phyloP scores from a whole-genome alignment of 2,888 invertebrate species.

The Odontocerum albicorne region DNA sequence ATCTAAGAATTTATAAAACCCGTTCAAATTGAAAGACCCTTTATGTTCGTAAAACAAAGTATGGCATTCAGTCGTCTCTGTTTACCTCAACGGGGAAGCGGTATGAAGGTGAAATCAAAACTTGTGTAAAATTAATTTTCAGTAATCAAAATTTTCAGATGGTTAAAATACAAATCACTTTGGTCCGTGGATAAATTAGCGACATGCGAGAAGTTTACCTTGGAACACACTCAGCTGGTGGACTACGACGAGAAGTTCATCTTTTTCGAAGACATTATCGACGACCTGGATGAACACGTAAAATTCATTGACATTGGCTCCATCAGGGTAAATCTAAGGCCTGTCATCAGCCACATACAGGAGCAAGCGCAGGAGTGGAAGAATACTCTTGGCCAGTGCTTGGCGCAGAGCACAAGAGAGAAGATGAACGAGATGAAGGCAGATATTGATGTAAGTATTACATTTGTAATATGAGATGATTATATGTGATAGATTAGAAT shows the following conservation, averaged over 20 bases:
- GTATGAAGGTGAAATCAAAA: too few relatives aligned
- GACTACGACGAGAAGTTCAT: slow-evolving; percentile 84
- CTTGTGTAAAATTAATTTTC: too few relatives aligned
- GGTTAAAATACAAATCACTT: slow-evolving; percentile 72
- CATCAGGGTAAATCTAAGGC: slow-evolving; percentile 72
- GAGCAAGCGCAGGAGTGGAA: slow-evolving; percentile 82
- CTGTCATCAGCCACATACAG: slow-evolving; percentile 69
- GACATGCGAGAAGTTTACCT: slow-evolving; percentile 77
- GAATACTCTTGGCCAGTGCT: slow-evolving; percentile 66
- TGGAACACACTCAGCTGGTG: slow-evolving; percentile 54
- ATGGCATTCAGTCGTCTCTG: too few relatives aligned
- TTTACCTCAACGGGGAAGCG: too few relatives aligned
- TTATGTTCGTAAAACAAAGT: too few relatives aligned
- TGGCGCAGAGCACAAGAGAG: slow-evolving; percentile 66
- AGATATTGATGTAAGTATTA: slow-evolving; percentile 69
- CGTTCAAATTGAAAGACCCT: too few relatives aligned
- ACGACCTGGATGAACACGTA: slow-evolving; percentile 62
- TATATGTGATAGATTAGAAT: too few relatives aligned
- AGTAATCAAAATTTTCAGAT: too few relatives aligned
- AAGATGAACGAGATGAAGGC: slow-evolving; percentile 69
- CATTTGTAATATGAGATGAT: too few relatives aligned
- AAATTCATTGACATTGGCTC: slow-evolving; percentile 67
- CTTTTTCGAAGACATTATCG: slow-evolving; percentile 76
- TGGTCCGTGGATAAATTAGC: slow-evolving; percentile 76
- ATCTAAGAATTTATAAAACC: too few relatives aligned